A percentile compares a stretch with the other conserved stretches of the same genome.
These are phyloP conservation scores for Vidua chalybeata DNA, from an alignment of 2,113 vertebrate genomes.

Conservation along the genomic window DNA sequence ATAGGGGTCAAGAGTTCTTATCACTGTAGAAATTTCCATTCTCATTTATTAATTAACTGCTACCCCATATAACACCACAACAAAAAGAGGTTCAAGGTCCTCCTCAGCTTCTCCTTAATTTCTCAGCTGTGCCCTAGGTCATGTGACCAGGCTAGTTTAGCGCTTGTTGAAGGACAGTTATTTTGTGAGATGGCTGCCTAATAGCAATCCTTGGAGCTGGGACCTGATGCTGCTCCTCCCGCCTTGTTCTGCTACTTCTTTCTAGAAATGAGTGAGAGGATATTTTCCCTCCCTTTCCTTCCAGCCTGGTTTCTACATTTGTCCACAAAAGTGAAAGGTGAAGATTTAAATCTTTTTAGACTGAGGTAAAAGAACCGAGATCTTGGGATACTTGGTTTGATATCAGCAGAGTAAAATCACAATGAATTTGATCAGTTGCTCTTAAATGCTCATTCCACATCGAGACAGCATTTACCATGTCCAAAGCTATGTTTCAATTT, in stretches of 20 bases:
- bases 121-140: neutral
- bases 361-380: neutral
- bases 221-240: neutral
- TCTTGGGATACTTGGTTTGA: neutral
- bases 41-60: neutral
- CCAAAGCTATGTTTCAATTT: neutral
- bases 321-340: neutral
- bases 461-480: neutral
- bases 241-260: neutral
- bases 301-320: neutral
- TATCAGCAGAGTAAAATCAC: neutral
- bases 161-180: neutral
- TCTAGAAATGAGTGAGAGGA: neutral
- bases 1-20: neutral
- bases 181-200: neutral
- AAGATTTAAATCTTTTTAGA: neutral
- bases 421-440: neutral
- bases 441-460: neutral
- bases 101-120: neutral
- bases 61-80: neutral
- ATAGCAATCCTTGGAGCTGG: neutral
- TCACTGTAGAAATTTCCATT: neutral
- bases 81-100: neutral
- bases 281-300: neutral
- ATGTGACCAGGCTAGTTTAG: fast-evolving